These are phyloP conservation scores for Tragelaphus eurycerus DNA, from an alignment of 2,797 vertebrate genomes.

Conservation along the genomic window DNA sequence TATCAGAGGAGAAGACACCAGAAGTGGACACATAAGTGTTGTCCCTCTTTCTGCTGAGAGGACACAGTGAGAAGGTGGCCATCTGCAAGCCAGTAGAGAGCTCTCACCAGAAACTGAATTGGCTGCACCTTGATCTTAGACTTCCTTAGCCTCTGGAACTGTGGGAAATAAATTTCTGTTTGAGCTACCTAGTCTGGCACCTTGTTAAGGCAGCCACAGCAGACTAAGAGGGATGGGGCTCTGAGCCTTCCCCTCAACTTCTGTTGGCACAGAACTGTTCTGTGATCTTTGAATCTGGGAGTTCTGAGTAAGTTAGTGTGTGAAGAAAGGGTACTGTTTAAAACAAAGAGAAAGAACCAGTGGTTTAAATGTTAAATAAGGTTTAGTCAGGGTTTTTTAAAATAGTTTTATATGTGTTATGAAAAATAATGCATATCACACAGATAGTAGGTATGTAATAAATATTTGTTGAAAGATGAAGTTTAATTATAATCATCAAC, in stretches of 20 bases:
- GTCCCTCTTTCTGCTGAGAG: background rate
- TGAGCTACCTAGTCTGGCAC: background rate
- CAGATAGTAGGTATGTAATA: background rate
- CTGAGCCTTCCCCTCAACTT: background rate
- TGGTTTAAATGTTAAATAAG: background rate
- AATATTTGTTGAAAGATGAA: background rate
- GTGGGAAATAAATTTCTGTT: background rate
- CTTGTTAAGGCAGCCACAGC: background rate
- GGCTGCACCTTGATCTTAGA: background rate
- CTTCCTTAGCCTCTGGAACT: background rate
- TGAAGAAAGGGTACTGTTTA: background rate
- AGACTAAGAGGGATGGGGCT: background rate
- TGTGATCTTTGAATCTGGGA: background rate
- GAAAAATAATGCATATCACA: background rate
- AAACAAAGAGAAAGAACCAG: background rate
- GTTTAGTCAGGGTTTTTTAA: background rate
- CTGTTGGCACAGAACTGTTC: background rate
- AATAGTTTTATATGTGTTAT: background rate
- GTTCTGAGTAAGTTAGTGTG: background rate
- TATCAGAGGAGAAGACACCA: background rate
- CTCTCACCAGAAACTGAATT: background rate
- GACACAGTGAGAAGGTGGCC: background rate
- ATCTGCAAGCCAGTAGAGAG: background rate
- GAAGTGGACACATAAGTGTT: background rate
- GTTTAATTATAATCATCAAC: background rate